Percentiles rank a stretch among this genome's conserved stretches.
These are phyloP conservation scores for Lonchura striata DNA, from an alignment of 2,113 vertebrate genomes.

Conservation along the genomic window DNA sequence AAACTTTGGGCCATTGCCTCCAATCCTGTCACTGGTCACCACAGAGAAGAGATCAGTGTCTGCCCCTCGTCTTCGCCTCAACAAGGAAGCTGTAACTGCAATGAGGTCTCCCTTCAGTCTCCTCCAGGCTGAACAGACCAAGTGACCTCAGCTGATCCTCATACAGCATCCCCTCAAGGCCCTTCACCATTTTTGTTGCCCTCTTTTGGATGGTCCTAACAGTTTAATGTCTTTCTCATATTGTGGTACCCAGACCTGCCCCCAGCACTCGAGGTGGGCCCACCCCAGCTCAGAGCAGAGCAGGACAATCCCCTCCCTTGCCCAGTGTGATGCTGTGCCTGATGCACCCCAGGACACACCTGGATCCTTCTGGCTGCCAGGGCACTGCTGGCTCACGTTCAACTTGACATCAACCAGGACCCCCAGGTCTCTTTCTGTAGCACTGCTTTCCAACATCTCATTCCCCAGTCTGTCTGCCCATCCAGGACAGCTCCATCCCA, in stretches of 20 bases:
- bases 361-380: background rate
- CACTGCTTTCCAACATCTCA: background rate
- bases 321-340: fast-evolving
- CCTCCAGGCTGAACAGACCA: background rate
- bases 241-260: fast-evolving
- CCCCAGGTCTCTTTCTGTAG: background rate
- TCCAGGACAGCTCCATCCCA: background rate
- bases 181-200: background rate
- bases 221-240: background rate
- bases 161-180: fast-evolving
- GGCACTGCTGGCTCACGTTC: background rate
- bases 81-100: fast-evolving
- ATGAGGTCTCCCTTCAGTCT: background rate
- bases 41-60: background rate
- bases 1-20: background rate
- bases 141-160: background rate
- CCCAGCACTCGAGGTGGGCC: fast-evolving
- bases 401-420: fast-evolving
- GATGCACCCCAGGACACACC: fast-evolving
- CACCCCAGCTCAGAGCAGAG: fast-evolving
- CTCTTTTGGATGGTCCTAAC: background rate
- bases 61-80: background rate
- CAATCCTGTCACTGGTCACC: background rate
- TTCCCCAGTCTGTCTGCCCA: background rate
- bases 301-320: background rate